These are phyloP conservation scores for Chaetodon trifasciatus DNA, from an alignment of 2,797 vertebrate species.

Conservation along the genomic window DNA sequence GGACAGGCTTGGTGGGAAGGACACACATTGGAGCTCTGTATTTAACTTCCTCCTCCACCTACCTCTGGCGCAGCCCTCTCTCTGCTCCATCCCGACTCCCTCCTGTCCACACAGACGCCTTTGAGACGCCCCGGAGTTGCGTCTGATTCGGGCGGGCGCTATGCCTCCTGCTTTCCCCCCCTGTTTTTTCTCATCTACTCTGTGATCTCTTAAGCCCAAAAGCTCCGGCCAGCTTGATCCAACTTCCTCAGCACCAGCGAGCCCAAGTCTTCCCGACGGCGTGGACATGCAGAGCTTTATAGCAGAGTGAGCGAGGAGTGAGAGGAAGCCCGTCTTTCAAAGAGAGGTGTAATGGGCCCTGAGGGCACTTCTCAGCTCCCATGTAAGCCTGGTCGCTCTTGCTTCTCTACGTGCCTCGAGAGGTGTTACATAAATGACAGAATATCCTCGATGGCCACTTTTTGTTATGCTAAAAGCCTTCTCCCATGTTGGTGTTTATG, in stretches of 20 bases:
- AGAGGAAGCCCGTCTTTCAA: conserved; percentile 49
- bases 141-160: conserved; percentile 20
- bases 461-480: conserved; percentile 72
- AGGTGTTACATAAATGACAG: conserved; percentile 70
- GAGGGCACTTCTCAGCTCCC: conserved; percentile 60
- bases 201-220: conserved; percentile 44
- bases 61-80: conserved; percentile 39
- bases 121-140: conserved; percentile 31
- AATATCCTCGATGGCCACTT: conserved; percentile 66
- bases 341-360: conserved; percentile 60
- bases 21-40: conserved; percentile 74
- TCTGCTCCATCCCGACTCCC: conserved; percentile 33
- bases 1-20: conserved; percentile 35
- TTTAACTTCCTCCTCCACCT: conserved; percentile 64
- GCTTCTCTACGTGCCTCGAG: conserved; percentile 56
- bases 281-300: conserved; percentile 20
- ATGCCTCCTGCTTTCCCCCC: conserved; percentile 11
- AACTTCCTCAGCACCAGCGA: conserved; percentile 24
- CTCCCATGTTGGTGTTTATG: conserved; percentile 77
- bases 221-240: conserved; percentile 22
- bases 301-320: conserved; percentile 20
- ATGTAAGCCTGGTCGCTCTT: conserved; percentile 46
- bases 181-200: conserved; percentile 27
- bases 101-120: conserved; percentile 40
- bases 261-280: conserved; percentile 8